Evolutionary conservation across 2,113 vertebrate genomes (phyloP).

Genomic region (Urocolius indicus): DNA sequence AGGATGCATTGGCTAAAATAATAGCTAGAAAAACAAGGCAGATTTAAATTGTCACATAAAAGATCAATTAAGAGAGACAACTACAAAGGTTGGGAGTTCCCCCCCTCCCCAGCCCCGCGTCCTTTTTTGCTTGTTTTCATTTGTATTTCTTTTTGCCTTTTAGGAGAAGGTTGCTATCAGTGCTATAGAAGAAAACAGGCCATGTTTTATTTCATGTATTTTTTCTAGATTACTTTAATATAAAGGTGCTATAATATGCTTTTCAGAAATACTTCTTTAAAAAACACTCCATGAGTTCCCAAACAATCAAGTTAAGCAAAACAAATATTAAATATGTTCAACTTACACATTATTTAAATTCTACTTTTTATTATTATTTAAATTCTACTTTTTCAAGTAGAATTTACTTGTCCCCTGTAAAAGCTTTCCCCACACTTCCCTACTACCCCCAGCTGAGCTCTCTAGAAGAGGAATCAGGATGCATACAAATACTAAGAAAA

Average conservation of each 20-base stretch:
- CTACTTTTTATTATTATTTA: slow-evolving; percentile 35
- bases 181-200: neutral
- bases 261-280: neutral
- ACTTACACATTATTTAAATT: slow-evolving; percentile 24
- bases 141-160: slow-evolving; percentile 3
- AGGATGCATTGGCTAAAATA: slow-evolving; percentile 31
- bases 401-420: slow-evolving; percentile 5
- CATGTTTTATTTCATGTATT: neutral
- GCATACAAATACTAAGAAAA: slow-evolving; percentile 64
- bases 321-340: neutral
- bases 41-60: slow-evolving; percentile 56
- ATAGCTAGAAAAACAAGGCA: slow-evolving; percentile 32
- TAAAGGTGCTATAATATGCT: neutral
- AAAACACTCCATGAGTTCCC: neutral
- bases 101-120: neutral
- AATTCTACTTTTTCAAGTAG: slow-evolving; percentile 24
- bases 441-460: slow-evolving; percentile 51
- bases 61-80: slow-evolving; percentile 55
- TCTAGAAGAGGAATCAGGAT: slow-evolving; percentile 40
- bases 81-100: neutral
- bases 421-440: slow-evolving; percentile 32
- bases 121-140: neutral
- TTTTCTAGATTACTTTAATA: neutral
- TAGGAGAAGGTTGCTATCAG: neutral
- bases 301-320: slow-evolving; percentile 4